Conservation (phyloP, 2,113 vertebrate species). For the Menura novaehollandiae region DNA sequence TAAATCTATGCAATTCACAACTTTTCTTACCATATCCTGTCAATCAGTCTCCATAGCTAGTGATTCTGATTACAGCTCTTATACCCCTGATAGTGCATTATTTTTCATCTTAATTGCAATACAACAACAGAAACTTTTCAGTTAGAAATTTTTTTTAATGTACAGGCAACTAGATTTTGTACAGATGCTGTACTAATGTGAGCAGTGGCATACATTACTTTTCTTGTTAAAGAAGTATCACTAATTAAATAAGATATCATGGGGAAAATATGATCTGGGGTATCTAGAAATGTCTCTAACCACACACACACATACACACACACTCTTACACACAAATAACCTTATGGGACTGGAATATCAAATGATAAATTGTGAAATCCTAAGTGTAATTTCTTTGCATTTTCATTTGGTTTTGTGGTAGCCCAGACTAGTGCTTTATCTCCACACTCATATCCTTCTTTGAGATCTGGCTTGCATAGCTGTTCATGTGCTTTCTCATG, state of each 20-base stretch:
- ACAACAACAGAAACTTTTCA: neutral
- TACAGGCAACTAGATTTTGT: neutral
- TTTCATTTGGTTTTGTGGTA: neutral
- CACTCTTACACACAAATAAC: too few relatives aligned
- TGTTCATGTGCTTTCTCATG: neutral
- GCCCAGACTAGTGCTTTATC: neutral
- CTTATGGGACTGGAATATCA: neutral
- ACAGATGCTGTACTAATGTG: neutral
- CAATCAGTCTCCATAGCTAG: neutral
- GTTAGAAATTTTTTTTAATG: neutral
- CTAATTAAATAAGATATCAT: neutral
- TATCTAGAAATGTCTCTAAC: neutral
- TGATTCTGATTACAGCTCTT: neutral
- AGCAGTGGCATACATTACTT: neutral
- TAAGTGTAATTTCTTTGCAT: neutral
- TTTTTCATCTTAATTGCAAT: neutral
- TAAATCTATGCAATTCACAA: neutral
- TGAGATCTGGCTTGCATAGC: neutral
- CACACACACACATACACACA: neutral
- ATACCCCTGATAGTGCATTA: neutral
- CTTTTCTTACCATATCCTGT: neutral
- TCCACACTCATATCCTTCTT: neutral
- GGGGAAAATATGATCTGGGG: neutral
- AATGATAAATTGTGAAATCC: neutral
- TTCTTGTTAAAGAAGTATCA: neutral